A percentile compares a stretch with the other conserved stretches of the same genome.
Evolutionary conservation across 1,140 invertebrate species (phyloP).

Genomic region (Rhyzopertha dominica): DNA sequence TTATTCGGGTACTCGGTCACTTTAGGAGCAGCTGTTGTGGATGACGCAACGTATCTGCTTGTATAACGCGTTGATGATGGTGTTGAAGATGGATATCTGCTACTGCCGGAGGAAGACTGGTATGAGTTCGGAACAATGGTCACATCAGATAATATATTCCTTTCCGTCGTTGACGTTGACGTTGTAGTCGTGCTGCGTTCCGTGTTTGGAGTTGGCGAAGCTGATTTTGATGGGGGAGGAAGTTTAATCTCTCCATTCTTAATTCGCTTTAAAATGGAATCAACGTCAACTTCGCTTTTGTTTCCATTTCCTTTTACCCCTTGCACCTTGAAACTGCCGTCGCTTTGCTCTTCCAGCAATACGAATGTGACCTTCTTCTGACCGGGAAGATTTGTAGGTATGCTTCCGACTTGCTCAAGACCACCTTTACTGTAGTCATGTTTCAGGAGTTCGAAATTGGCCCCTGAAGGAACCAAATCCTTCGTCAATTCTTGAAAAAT

Average conservation of each 20-base stretch:
- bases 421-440: constrained; percentile 66
- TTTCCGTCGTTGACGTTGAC: no score
- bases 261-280: constrained; percentile 73
- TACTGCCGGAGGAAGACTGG: neutral
- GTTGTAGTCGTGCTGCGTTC: constrained; percentile 40
- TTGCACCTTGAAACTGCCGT: constrained; percentile 77
- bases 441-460: constrained; percentile 70
- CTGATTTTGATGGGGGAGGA: constrained; percentile 57
- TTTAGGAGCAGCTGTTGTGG: neutral
- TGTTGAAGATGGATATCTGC: neutral
- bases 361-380: constrained; percentile 82
- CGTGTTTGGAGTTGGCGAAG: constrained; percentile 40
- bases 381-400: constrained; percentile 55
- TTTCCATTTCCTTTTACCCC: constrained; percentile 67
- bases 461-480: constrained; percentile 67
- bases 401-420: constrained; percentile 63
- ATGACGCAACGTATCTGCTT: neutral
- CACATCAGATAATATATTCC: no score
- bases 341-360: constrained; percentile 75
- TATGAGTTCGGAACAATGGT: no score
- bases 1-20: constrained; percentile 6
- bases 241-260: constrained; percentile 75
- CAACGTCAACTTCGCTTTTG: constrained; percentile 66
- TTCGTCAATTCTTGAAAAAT: constrained; percentile 71
- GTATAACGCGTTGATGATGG: neutral